A percentile compares a stretch with the other conserved stretches of the same genome.
phyloP scores from a whole-genome alignment of 1,140 invertebrate genomes.

The Saccostrea cuccullata region DNA sequence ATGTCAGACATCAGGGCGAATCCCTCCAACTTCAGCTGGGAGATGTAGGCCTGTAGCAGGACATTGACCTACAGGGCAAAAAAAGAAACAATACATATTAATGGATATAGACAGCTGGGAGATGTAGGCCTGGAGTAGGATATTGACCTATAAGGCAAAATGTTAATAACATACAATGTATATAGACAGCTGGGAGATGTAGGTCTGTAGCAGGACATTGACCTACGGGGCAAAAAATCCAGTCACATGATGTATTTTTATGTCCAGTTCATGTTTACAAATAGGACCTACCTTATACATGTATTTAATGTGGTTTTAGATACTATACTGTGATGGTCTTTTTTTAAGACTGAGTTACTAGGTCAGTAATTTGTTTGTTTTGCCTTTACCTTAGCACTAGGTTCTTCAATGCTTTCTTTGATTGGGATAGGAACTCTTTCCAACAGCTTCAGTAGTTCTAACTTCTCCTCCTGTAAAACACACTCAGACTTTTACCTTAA shows the following conservation, averaged over 20 bases:
- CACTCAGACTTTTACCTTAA: neutral
- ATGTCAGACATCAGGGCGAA: slow-evolving; percentile 99
- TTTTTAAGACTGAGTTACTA: too few species aligned
- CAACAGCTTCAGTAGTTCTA: slow-evolving; percentile 98
- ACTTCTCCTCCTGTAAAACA: slow-evolving; percentile 89
- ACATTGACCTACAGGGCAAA: slow-evolving; percentile 86
- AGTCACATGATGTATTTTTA: too few species aligned
- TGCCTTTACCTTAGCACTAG: slow-evolving; percentile 90
- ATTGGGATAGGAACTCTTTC: slow-evolving; percentile 99
- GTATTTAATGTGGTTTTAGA: too few species aligned
- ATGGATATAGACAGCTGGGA: too few species aligned
- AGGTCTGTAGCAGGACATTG: slow-evolving; percentile 96
- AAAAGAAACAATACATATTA: neutral
- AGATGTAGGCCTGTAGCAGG: slow-evolving; percentile 98
- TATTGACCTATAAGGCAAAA: neutral
- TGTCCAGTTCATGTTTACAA: too few species aligned
- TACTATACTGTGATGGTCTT: too few species aligned
- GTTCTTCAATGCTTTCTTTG: slow-evolving; percentile 99
- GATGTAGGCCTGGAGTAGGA: too few species aligned
- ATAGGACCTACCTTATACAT: too few species aligned
- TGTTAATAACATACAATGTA: neutral
- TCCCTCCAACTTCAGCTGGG: slow-evolving; percentile 97
- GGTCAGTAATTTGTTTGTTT: too few species aligned
- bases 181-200: slow-evolving; percentile 92
- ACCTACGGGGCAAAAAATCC: slow-evolving; percentile 79